Evolutionary conservation across 2,888 invertebrate genomes (phyloP).

Genomic region (Caenorhabditis japonica): DNA sequence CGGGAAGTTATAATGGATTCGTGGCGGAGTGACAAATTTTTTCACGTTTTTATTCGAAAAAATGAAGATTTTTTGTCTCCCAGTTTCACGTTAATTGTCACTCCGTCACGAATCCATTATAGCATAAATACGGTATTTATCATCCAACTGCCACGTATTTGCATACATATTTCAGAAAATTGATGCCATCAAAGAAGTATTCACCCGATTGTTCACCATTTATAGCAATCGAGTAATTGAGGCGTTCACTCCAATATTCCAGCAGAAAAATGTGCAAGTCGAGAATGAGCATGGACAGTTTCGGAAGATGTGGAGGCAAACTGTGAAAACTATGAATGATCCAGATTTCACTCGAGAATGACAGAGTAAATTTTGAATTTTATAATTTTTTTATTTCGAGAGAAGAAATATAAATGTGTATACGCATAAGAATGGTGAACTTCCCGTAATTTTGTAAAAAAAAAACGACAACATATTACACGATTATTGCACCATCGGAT

Average conservation of each 20-base stretch:
- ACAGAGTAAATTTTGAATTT: too few relatives aligned
- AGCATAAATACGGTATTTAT: too few relatives aligned
- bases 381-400: too few relatives aligned
- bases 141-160: too few relatives aligned
- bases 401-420: slow-evolving; percentile 13
- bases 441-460: slow-evolving; percentile 28
- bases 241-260: background rate
- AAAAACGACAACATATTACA: slow-evolving; percentile 27
- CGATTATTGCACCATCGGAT: slow-evolving; percentile 18
- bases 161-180: background rate
- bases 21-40: too few relatives aligned
- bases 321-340: background rate
- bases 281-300: background rate
- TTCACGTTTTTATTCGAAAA: too few relatives aligned
- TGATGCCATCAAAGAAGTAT: background rate
- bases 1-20: too few relatives aligned
- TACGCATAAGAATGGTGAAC: slow-evolving; percentile 18
- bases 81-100: too few relatives aligned
- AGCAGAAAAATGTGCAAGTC: background rate
- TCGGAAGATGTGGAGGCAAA: background rate
- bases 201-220: too few relatives aligned
- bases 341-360: background rate
- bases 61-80: too few relatives aligned
- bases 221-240: too few relatives aligned
- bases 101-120: too few relatives aligned